Percentiles rank a stretch among this genome's conserved stretches.
Evolutionary conservation across 2,888 invertebrate genomes (phyloP).

Genomic region (Nesidiocoris tenuis): DNA sequence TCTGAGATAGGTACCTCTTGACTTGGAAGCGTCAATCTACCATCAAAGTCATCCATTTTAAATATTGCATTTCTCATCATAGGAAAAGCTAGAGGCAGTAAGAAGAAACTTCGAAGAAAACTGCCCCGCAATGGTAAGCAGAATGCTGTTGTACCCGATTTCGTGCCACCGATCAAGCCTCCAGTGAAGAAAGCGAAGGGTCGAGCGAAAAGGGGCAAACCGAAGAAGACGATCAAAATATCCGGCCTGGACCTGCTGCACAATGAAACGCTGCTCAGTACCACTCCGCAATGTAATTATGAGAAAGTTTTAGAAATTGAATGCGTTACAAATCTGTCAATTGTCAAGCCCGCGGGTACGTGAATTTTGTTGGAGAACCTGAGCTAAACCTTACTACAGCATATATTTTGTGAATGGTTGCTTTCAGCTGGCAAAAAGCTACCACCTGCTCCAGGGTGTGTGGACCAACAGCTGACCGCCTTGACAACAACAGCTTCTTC

Average conservation of each 20-base stretch:
- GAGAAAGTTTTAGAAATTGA: not conserved
- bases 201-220: constrained; percentile 58
- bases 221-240: constrained; percentile 72
- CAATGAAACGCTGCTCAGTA: constrained; percentile 84
- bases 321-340: too few species aligned
- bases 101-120: constrained; percentile 57
- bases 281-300: constrained; percentile 68
- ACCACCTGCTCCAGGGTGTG: constrained; percentile 87
- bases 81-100: constrained; percentile 53
- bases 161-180: constrained; percentile 37
- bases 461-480: constrained; percentile 84
- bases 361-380: too few species aligned
- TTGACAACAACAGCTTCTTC: constrained; percentile 66
- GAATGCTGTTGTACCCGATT: constrained; percentile 35
- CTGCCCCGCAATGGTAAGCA: constrained; percentile 58
- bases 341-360: too few species aligned
- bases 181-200: constrained; percentile 49
- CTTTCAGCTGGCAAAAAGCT: constrained; percentile 65
- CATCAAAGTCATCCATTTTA: too few species aligned
- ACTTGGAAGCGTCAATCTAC: too few species aligned
- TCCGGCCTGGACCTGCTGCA: constrained; percentile 85
- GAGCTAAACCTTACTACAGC: too few species aligned
- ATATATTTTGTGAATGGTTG: too few species aligned
- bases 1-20: too few species aligned
- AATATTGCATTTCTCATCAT: too few species aligned